These are phyloP conservation scores for Dromococcyx pavoninus DNA, from an alignment of 2,797 vertebrate species.

Conservation along the genomic window DNA sequence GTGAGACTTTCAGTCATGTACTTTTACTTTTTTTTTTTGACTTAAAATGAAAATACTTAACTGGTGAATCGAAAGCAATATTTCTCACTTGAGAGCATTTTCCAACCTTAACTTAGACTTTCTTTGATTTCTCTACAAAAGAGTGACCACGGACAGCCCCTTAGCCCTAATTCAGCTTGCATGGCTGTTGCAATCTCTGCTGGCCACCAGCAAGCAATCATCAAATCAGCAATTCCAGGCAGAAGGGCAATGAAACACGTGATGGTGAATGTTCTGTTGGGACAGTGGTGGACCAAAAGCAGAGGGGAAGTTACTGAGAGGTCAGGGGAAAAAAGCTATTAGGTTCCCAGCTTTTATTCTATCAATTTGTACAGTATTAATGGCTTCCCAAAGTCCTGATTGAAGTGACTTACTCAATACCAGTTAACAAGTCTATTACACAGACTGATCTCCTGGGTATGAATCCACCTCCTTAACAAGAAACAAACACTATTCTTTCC, in stretches of 20 bases:
- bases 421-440: background rate
- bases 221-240: background rate
- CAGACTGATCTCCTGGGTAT: background rate
- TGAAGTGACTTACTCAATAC: background rate
- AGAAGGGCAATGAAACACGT: background rate
- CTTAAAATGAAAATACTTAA: background rate
- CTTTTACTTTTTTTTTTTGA: background rate
- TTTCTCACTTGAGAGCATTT: background rate
- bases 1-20: background rate
- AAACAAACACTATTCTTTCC: background rate
- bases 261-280: background rate
- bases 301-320: background rate
- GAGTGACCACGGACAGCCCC: background rate
- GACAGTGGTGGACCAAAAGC: background rate
- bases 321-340: background rate
- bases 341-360: background rate
- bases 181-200: background rate
- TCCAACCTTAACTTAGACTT: background rate
- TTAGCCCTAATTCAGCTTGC: fast-evolving
- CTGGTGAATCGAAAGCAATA: background rate
- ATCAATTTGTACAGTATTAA: background rate
- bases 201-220: background rate
- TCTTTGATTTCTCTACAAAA: background rate
- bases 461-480: background rate
- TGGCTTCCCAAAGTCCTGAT: background rate